Evolutionary conservation across 2,888 invertebrate genomes (phyloP), one percentile per base, ranked within the genome.

Genomic region (Notodonta ziczac): DNA sequence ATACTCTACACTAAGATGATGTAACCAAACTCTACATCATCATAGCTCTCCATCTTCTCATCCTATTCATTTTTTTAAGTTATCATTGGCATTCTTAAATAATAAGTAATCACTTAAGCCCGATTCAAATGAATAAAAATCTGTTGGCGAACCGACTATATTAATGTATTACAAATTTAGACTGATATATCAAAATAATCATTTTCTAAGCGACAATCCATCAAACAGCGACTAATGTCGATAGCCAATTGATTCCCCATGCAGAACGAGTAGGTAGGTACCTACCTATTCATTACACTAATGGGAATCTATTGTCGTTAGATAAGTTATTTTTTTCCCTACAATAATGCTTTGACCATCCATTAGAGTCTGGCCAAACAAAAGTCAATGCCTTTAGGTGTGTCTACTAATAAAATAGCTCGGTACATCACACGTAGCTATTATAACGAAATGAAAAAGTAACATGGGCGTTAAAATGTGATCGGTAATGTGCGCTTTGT

Each of bases 291-390:
- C 81, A 86, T 84, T 83, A 81, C 74, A 74, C 79, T 87, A 87
- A 87, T 88, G 86, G 84, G 73, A 74, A 77, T 73, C 83, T 82
- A 81, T 80, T 82, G 83, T 85, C 71, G 73, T 76, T 65, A 71
- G 72, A 75, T 76, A 78, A 67, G 66, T 70, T 73, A 72, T 77
- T 72, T 73, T 73, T 75, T 73, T 71, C 60, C 65, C 67, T 59
- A 71, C 69, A 73, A 72, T 73, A 73, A 67, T 69, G 72, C 70
- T 71, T 72, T 70, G 72, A 64, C 61, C 69, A 71, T 81, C 83
- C 85, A 85, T 85, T 85, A 85, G 80, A 78, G 73, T 78, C 74
- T 82, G 81, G 80, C 81, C 78, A 83, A 82, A 81, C 74, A 78
- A 69, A 81, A 79, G 82, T 83, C 83, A 77, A 77, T 83, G 82